phyloP scores from a whole-genome alignment of 2,888 invertebrate genomes.

The Euzetes globulus region DNA sequence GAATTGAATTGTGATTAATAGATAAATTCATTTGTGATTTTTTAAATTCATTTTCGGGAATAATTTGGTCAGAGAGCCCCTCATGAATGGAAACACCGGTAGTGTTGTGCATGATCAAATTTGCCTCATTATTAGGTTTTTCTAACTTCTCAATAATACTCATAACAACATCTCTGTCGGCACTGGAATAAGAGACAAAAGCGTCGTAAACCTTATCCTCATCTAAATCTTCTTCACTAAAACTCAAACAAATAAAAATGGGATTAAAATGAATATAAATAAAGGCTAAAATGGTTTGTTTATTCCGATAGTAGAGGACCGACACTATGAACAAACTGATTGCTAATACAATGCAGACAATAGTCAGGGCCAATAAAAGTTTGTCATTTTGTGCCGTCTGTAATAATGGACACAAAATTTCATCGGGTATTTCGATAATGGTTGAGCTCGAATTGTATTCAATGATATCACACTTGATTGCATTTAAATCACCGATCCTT shows the following conservation, averaged over 20 bases:
- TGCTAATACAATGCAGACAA: slow-evolving; percentile 39
- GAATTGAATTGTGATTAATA: not conserved
- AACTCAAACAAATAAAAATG: slow-evolving; percentile 41
- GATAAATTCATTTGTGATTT: slow-evolving; percentile 1
- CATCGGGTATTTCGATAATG: slow-evolving; percentile 40
- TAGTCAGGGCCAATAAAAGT: slow-evolving; percentile 39
- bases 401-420: slow-evolving; percentile 41
- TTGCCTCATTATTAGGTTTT: slow-evolving; percentile 34
- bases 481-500: slow-evolving; percentile 36
- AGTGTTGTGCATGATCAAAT: slow-evolving; percentile 31
- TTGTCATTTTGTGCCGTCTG: slow-evolving; percentile 33
- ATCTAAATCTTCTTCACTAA: slow-evolving; percentile 42
- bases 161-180: slow-evolving; percentile 42
- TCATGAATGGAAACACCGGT: slow-evolving; percentile 34
- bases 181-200: slow-evolving; percentile 42
- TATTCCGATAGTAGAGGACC: slow-evolving; percentile 42
- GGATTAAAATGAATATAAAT: slow-evolving; percentile 43
- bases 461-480: slow-evolving; percentile 33
- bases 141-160: slow-evolving; percentile 41
- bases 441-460: slow-evolving; percentile 30
- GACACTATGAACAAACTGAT: slow-evolving; percentile 40
- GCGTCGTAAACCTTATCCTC: slow-evolving; percentile 43
- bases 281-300: slow-evolving; percentile 42
- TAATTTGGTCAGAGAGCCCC: slow-evolving; percentile 32
- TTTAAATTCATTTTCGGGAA: slow-evolving; percentile 34